Percentiles rank a stretch among this genome's conserved stretches.
Evolutionary conservation across 2,888 invertebrate genomes (phyloP).

Genomic region (Epinotia ramella): DNA sequence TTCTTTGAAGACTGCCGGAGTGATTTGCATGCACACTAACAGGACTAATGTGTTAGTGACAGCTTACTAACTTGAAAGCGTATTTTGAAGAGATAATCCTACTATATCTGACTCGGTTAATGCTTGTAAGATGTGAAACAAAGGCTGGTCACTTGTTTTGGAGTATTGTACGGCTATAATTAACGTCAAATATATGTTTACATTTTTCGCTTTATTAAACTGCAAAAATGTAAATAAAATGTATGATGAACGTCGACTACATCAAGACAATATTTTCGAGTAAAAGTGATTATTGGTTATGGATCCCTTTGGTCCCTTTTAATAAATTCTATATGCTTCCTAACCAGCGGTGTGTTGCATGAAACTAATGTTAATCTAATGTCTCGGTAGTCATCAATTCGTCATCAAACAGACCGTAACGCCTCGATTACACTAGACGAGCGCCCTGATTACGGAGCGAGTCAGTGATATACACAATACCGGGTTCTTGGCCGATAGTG

Average conservation of each 20-base stretch:
- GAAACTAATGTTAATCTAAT: slow-evolving; percentile 22
- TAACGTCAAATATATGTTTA: too few relatives aligned
- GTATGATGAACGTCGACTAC: not conserved
- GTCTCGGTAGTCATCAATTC: not conserved
- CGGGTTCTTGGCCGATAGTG: too few relatives aligned
- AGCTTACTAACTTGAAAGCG: slow-evolving; percentile 31
- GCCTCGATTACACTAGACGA: not conserved
- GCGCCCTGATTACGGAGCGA: not conserved
- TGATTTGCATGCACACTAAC: slow-evolving; percentile 33
- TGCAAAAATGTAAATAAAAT: too few relatives aligned
- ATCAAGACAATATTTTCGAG: not conserved
- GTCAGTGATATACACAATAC: too few relatives aligned
- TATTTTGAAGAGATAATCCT: not conserved
- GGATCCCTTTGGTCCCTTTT: too few relatives aligned
- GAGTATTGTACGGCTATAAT: too few relatives aligned
- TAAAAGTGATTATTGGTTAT: not conserved
- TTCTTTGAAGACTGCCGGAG: slow-evolving; percentile 5
- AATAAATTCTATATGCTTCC: not conserved
- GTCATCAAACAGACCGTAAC: not conserved
- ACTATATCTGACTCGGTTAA: too few relatives aligned
- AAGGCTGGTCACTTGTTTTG: too few relatives aligned
- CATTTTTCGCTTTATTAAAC: not conserved
- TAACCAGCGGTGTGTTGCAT: slow-evolving; percentile 32
- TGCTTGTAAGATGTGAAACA: too few relatives aligned
- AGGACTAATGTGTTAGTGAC: slow-evolving; percentile 18